These are phyloP conservation scores for Cottus gobio DNA, from an alignment of 2,113 vertebrate species.

Conservation along the genomic window DNA sequence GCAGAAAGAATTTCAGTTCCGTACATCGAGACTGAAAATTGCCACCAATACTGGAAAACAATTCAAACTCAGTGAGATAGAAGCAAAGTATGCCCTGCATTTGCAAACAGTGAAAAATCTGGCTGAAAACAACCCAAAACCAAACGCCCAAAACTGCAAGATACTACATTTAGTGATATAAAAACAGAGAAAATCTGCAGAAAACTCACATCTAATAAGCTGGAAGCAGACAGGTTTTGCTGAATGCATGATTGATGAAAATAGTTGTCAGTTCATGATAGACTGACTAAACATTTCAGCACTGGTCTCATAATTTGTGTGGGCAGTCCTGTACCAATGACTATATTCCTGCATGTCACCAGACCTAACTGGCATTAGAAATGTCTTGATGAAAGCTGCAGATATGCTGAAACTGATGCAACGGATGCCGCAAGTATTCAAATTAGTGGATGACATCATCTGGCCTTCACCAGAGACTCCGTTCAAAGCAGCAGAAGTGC, in stretches of 20 bases:
- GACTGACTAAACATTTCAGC: neutral
- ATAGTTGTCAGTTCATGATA: no score
- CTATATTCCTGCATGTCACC: neutral
- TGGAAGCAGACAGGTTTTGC: neutral
- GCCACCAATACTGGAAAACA: neutral
- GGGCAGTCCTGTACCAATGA: neutral
- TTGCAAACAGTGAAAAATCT: neutral
- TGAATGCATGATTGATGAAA: no score
- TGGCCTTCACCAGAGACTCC: constrained; percentile 22
- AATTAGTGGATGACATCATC: constrained; percentile 66
- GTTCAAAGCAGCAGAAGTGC: constrained; percentile 14
- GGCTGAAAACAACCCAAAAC: neutral
- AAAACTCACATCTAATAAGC: neutral
- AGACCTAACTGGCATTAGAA: neutral
- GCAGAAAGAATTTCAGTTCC: neutral
- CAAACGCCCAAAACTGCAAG: neutral
- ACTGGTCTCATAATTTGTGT: neutral
- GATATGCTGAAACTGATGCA: constrained; percentile 53
- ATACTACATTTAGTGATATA: neutral
- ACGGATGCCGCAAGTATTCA: constrained; percentile 59
- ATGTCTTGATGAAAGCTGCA: constrained; percentile 48
- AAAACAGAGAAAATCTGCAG: neutral
- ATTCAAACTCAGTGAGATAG: neutral
- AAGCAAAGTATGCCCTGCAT: neutral
- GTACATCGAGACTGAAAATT: neutral